Evolutionary conservation across 2,797 vertebrate genomes (phyloP).

Genomic region (Phrynocephalus forsythii): DNA sequence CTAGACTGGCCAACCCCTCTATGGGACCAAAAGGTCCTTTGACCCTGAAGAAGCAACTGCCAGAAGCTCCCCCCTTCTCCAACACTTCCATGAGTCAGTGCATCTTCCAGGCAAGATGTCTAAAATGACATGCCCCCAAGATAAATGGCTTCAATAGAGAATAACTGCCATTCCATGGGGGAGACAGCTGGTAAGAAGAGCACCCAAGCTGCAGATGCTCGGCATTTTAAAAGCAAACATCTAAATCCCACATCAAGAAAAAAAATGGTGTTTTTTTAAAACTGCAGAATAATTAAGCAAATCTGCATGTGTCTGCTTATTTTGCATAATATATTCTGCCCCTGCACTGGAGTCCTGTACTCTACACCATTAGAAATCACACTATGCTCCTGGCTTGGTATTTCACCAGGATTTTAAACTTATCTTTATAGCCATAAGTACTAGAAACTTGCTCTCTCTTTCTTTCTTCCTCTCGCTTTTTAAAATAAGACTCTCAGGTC

Average conservation of each 20-base stretch:
- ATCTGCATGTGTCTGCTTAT: conserved; percentile 12
- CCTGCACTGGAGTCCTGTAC: background rate
- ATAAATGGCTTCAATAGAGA: background rate
- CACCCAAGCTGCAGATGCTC: background rate
- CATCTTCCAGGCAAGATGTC: conserved; percentile 14
- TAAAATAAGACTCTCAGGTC: background rate
- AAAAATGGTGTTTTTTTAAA: conserved; percentile 4
- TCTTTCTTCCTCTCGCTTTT: background rate
- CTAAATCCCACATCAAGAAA: conserved; percentile 15
- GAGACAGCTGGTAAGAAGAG: background rate
- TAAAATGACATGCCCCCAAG: conserved; percentile 4
- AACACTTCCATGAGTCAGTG: background rate
- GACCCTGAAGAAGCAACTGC: background rate
- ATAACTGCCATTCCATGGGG: conserved; percentile 11
- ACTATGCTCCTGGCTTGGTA: background rate
- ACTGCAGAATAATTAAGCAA: conserved; percentile 19
- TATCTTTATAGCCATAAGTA: background rate
- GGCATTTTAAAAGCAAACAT: conserved; percentile 14
- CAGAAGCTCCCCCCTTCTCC: background rate
- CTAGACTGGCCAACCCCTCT: background rate
- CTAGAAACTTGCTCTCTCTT: background rate
- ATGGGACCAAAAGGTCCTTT: background rate
- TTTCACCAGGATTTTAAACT: background rate
- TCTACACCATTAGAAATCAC: background rate
- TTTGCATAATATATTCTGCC: conserved; percentile 27